Base-by-base conservation (phyloP, 2,888 invertebrate genomes). In the Trachelus troglodyta region DNA sequence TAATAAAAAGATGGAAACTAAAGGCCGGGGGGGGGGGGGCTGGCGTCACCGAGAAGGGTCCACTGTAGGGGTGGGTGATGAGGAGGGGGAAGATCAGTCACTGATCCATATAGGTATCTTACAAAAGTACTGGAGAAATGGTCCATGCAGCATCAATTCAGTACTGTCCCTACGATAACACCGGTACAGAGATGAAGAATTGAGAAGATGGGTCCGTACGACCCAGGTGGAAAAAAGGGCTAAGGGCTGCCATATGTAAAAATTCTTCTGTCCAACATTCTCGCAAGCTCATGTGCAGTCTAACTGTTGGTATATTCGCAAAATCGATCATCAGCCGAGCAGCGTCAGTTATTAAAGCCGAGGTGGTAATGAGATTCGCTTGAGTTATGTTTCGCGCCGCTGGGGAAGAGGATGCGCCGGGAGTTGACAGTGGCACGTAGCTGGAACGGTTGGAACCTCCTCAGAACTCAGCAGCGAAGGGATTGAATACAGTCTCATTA, bases 1-100 rank as follows among this genome's bases (percentile, higher is more conserved):
- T 69, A 69, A 69, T 40, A 15, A 75, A 77, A 80, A 78, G 77
- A 78, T 75, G 80, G 78, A 80, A 82, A 80, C 83, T 82, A 12
- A 35, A 12, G 12, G 12, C 35, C 35, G 3, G 77, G 79, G 81
- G 1, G 35, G 37, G 12, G 77, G 79, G 82, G 76, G 77, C 78
- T 81, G 81, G 82, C 83, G 85, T 87, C 85, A 86, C 85, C 84
- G 83, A 40, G 40, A 85, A 79, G 75, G 79, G 84, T 86, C 85
- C 86, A 79, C 83, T 76, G 77, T 85, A 83, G 86, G 85, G 81
- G 85, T 83, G 82, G 82, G 33, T 69, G 35, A 12, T 12, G 37
- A 37, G 12, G 12, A 37, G 37, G 12, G 12, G 37, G 1, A 4
- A 12, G 12, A 12, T 12, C 12, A 37, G 12, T 37, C 34, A 12